Conservation (phyloP, 2,888 invertebrate genomes). For the Apamea crenata region DNA sequence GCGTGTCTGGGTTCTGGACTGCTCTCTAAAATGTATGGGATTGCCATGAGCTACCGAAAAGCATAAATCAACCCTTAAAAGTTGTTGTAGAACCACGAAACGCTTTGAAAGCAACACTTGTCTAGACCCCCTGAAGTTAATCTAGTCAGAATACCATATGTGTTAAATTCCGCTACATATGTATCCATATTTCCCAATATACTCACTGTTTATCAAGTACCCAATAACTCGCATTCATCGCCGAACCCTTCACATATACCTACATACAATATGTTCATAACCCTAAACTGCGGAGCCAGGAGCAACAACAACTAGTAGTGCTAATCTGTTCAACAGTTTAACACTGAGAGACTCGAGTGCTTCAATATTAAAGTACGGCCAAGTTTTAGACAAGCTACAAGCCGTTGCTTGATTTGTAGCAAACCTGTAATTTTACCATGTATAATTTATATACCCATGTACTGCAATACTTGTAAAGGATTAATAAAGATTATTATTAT, state of each 20-base stretch:
- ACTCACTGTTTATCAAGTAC: neutral
- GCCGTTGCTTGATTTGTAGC: too few species aligned
- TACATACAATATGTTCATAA: neutral
- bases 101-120: neutral
- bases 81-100: neutral
- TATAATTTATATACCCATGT: too few species aligned
- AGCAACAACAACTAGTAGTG: constrained; percentile 51
- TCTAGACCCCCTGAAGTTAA: neutral
- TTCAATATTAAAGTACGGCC: constrained; percentile 3
- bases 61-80: neutral
- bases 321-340: constrained; percentile 52
- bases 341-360: constrained; percentile 2
- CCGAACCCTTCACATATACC: neutral
- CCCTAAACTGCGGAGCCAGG: constrained; percentile 23
- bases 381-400: too few species aligned
- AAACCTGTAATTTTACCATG: too few species aligned
- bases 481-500: too few species aligned
- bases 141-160: neutral
- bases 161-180: too few species aligned
- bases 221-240: neutral
- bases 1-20: too few species aligned
- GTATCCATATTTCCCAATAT: neutral
- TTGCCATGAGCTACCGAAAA: neutral
- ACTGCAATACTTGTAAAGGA: too few species aligned
- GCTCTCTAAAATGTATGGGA: neutral